phyloP scores from a whole-genome alignment of 2,797 vertebrate genomes.

The Pterois miles region DNA sequence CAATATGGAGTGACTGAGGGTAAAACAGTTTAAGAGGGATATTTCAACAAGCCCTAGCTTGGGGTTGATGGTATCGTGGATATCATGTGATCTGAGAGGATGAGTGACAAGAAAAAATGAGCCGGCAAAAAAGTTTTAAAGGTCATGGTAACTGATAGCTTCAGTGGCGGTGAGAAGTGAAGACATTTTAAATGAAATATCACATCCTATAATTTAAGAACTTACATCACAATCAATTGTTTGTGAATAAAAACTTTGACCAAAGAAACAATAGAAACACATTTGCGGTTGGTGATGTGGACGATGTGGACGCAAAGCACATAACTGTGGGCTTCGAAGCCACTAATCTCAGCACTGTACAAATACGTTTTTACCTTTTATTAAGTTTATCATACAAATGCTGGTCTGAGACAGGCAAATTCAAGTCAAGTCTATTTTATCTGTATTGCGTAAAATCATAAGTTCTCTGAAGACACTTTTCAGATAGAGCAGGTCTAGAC shows the following conservation, averaged over 20 bases:
- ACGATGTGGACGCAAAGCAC: background rate
- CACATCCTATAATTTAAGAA: background rate
- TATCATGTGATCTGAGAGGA: constrained; percentile 42
- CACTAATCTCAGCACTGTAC: background rate
- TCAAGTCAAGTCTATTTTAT: background rate
- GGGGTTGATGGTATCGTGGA: constrained; percentile 40
- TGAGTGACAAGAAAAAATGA: constrained; percentile 25
- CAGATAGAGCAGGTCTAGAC: too few species aligned
- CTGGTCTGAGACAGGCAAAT: background rate
- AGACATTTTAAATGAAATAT: background rate
- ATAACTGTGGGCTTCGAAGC: background rate
- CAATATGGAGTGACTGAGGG: constrained; percentile 3
- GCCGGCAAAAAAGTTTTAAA: background rate
- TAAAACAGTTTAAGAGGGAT: constrained; percentile 7
- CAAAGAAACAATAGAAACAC: background rate
- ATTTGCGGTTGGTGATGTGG: background rate
- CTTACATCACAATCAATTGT: background rate
- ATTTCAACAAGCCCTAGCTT: constrained; percentile 62
- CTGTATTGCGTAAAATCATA: too few species aligned
- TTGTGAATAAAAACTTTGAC: background rate
- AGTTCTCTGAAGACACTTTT: too few species aligned
- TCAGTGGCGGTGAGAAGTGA: background rate
- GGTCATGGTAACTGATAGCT: constrained; percentile 17
- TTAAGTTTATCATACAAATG: background rate
- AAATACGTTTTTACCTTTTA: background rate